phyloP scores from a whole-genome alignment of 2,113 vertebrate genomes.

The Pteruthius melanotis region DNA sequence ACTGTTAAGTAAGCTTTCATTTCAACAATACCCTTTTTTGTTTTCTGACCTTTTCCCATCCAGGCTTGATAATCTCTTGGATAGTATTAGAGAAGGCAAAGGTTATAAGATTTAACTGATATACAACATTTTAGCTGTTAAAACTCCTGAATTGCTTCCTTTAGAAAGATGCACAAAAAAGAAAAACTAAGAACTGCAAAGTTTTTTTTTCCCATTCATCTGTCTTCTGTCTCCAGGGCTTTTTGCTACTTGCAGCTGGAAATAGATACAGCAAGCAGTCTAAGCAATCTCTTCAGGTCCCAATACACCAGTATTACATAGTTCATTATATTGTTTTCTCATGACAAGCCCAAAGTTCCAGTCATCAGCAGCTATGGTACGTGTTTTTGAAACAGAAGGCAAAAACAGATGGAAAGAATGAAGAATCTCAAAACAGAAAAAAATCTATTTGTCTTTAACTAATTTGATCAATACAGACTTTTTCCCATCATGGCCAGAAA shows the following conservation, averaged over 20 bases:
- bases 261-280: background rate
- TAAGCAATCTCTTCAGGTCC: background rate
- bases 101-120: background rate
- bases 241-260: background rate
- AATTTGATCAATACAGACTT: background rate
- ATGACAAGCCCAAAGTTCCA: background rate
- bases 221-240: background rate
- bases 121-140: background rate
- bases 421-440: background rate
- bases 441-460: background rate
- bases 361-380: background rate
- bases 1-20: background rate
- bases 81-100: background rate
- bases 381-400: background rate
- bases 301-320: background rate
- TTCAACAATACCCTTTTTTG: background rate
- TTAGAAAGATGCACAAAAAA: background rate
- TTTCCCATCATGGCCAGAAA: background rate
- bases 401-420: background rate
- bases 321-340: background rate
- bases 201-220: background rate
- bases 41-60: slow-evolving; percentile 8
- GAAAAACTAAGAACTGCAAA: background rate
- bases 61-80: background rate
- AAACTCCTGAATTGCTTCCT: background rate